Evolutionary conservation across 2,113 vertebrate species (phyloP).

Genomic region (Pluvianellus socialis): DNA sequence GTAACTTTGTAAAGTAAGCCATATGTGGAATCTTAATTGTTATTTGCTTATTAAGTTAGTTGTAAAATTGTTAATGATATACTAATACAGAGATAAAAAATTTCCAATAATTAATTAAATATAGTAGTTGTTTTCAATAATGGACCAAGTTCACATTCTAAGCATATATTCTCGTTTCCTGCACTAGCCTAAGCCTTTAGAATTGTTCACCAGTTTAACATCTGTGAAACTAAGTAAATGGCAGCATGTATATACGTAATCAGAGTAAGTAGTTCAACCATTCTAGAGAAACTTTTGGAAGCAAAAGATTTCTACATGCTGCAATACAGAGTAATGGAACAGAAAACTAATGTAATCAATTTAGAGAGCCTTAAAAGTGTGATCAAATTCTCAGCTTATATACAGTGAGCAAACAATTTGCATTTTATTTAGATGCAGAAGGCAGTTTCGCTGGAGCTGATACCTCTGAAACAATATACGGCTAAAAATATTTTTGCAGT

Average conservation of each 20-base stretch:
- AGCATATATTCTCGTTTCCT: background rate
- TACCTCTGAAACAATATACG: background rate
- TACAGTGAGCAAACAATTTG: background rate
- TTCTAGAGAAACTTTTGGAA: background rate
- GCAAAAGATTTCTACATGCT: background rate
- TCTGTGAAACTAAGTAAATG: background rate
- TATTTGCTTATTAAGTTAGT: slow-evolving; percentile 32
- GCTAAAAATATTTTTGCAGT: background rate
- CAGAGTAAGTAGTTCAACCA: background rate
- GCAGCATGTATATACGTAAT: background rate
- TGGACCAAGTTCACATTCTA: background rate
- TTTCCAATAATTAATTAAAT: background rate
- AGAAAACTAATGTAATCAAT: background rate
- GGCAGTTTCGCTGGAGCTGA: background rate
- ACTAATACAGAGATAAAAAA: background rate
- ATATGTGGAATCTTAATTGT: slow-evolving; percentile 42
- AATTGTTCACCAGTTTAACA: background rate
- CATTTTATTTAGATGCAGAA: background rate
- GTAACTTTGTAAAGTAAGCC: slow-evolving; percentile 32
- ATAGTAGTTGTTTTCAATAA: background rate
- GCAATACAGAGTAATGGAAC: background rate
- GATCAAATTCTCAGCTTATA: background rate
- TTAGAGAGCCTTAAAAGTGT: background rate
- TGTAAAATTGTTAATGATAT: slow-evolving; percentile 8
- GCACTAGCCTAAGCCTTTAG: background rate